Percentiles rank a stretch among this genome's conserved stretches.
These are phyloP conservation scores for Eueremaeus valkanovi DNA, from an alignment of 2,888 invertebrate species.

Conservation along the genomic window DNA sequence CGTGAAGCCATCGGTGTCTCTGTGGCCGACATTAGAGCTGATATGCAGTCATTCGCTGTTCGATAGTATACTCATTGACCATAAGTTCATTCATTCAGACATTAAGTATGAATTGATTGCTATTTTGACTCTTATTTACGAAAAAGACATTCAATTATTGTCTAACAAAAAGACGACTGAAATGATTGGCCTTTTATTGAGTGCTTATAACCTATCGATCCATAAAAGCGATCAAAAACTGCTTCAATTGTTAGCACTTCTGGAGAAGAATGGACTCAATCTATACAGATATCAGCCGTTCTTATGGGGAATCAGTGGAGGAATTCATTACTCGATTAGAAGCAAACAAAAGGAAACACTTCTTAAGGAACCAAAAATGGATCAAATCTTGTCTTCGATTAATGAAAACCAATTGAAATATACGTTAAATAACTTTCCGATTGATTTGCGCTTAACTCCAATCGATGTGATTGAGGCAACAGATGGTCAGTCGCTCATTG, in stretches of 20 bases:
- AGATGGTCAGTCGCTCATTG: not conserved
- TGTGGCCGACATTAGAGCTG: not conserved
- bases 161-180: not conserved
- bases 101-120: not conserved
- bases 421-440: conserved; percentile 35
- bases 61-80: conserved; percentile 4
- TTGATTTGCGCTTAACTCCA: conserved; percentile 4
- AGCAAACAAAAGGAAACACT: conserved; percentile 34
- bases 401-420: conserved; percentile 3
- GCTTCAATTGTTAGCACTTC: conserved; percentile 2
- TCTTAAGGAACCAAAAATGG: conserved; percentile 36
- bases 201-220: conserved; percentile 11
- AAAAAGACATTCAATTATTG: not conserved
- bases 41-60: conserved; percentile 12
- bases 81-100: not conserved
- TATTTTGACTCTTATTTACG: not conserved
- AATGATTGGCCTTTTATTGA: not conserved
- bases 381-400: conserved; percentile 29
- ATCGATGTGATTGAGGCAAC: not conserved
- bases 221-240: conserved; percentile 28
- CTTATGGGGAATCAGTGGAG: conserved; percentile 36
- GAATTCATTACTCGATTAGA: conserved; percentile 35
- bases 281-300: conserved; percentile 37
- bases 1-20: not conserved
- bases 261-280: conserved; percentile 32